These are phyloP conservation scores for Plusia festucae DNA, from an alignment of 2,888 invertebrate species.

Conservation along the genomic window DNA sequence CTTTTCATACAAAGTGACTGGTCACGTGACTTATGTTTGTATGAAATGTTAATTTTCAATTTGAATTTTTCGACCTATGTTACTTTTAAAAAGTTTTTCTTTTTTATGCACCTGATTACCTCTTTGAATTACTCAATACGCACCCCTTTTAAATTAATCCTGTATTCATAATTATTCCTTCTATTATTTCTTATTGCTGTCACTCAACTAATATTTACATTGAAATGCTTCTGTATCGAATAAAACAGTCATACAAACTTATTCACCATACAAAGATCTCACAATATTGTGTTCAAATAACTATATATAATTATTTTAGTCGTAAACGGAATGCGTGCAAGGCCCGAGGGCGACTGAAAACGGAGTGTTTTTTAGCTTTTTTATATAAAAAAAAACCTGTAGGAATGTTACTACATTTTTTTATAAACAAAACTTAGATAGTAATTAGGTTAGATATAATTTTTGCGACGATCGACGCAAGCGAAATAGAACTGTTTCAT, in stretches of 20 bases:
- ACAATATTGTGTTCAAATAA: constrained; percentile 69
- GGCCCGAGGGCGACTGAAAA: constrained; percentile 77
- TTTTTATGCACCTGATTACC: no score
- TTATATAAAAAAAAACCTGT: constrained; percentile 69
- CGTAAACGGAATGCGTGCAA: constrained; percentile 60
- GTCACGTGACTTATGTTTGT: no score
- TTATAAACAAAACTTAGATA: constrained; percentile 68
- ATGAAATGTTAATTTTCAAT: no score
- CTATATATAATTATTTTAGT: constrained; percentile 40
- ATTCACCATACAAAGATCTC: constrained; percentile 67
- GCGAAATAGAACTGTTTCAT: constrained; percentile 19
- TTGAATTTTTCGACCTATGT: no score
- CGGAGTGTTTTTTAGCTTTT: constrained; percentile 76
- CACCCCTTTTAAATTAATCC: no score
- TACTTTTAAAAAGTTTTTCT: no score
- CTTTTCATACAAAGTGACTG: no score
- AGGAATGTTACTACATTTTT: constrained; percentile 76
- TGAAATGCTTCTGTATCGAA: neutral
- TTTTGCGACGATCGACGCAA: constrained; percentile 27
- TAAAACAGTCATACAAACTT: constrained; percentile 32
- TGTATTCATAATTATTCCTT: no score
- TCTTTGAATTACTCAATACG: no score
- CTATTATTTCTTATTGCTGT: no score
- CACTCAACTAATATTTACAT: neutral
- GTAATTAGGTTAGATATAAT: constrained; percentile 67